phyloP scores from a whole-genome alignment of 2,113 vertebrate species.

The Nansenia antarctica region DNA sequence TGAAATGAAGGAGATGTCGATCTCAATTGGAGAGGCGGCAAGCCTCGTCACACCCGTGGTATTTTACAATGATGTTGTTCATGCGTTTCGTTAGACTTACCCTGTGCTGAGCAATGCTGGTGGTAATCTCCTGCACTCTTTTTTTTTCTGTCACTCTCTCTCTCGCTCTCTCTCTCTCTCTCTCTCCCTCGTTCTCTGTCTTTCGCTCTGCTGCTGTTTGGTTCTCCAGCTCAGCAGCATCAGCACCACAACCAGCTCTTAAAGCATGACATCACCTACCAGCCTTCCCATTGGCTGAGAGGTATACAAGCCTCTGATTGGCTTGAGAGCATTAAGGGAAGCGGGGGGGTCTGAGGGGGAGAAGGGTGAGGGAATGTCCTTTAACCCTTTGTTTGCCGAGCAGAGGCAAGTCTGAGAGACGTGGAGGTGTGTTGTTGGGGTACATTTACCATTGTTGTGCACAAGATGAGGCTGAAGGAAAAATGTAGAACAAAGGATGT shows the following conservation, averaged over 20 bases:
- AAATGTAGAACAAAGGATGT: not conserved
- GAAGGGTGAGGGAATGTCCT: slow-evolving; percentile 15
- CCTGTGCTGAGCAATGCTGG: slow-evolving; percentile 50
- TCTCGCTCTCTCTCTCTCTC: slow-evolving; percentile 32
- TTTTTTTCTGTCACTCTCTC: slow-evolving; percentile 26
- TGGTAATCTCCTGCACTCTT: slow-evolving; percentile 7
- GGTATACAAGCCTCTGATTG: slow-evolving; percentile 57
- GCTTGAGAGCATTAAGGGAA: slow-evolving; percentile 35
- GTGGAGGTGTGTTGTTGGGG: no score
- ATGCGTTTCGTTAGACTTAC: slow-evolving; percentile 39
- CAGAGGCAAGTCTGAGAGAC: slow-evolving; percentile 9
- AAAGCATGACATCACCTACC: slow-evolving; percentile 78
- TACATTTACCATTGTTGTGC: no score
- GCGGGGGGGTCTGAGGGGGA: slow-evolving; percentile 11
- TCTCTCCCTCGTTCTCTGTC: not conserved
- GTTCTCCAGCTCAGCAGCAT: slow-evolving; percentile 64
- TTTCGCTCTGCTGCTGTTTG: slow-evolving; percentile 29
- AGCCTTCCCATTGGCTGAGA: slow-evolving; percentile 66
- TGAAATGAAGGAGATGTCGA: not conserved
- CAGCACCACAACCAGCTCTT: slow-evolving; percentile 69
- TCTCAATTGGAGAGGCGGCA: no score
- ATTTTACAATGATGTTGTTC: not conserved
- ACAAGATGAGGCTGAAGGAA: no score
- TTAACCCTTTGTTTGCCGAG: slow-evolving; percentile 55
- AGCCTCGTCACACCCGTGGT: no score